Percentiles rank a stretch among this genome's conserved stretches.
Conservation (phyloP, 2,113 vertebrate species). For the Melanerpes formicivorus region DNA sequence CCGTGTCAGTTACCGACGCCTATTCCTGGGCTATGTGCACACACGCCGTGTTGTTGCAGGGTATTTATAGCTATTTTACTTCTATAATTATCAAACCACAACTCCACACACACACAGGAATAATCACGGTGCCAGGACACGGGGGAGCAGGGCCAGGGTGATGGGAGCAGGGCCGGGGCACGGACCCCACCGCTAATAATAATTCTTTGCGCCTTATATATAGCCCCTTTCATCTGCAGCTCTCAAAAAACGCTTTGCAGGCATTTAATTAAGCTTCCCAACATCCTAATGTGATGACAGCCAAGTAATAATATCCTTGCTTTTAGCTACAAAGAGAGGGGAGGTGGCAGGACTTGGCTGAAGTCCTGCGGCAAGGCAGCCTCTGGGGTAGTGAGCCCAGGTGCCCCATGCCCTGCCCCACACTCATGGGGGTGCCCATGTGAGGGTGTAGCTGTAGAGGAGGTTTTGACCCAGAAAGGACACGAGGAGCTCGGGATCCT, state of each 20-base stretch:
- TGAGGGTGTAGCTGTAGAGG: background rate
- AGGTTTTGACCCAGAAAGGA: background rate
- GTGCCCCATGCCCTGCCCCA: background rate
- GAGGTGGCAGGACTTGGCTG: background rate
- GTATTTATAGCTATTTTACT: conserved; percentile 61
- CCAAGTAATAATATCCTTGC: background rate
- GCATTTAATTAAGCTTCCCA: conserved; percentile 55
- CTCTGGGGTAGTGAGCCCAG: accelerated
- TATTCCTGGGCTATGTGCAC: conserved; percentile 54
- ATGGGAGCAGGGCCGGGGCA: background rate
- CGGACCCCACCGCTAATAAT: conserved; percentile 27
- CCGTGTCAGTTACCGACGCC: conserved; percentile 30
- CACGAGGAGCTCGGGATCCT: background rate
- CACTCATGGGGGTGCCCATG: background rate
- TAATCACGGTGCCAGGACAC: background rate
- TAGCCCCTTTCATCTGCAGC: conserved; percentile 7
- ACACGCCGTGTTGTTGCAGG: conserved; percentile 48
- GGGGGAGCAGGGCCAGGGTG: background rate
- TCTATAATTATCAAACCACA: conserved; percentile 53
- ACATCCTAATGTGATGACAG: conserved; percentile 50
- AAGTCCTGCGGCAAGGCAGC: background rate
- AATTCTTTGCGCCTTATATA: conserved; percentile 54
- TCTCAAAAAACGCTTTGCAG: conserved; percentile 35
- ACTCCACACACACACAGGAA: background rate
- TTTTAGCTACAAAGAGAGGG: background rate